A percentile compares a stretch with the other conserved stretches of the same genome.
Evolutionary conservation across 2,888 invertebrate genomes (phyloP).

Genomic region (Serripes groenlandicus): DNA sequence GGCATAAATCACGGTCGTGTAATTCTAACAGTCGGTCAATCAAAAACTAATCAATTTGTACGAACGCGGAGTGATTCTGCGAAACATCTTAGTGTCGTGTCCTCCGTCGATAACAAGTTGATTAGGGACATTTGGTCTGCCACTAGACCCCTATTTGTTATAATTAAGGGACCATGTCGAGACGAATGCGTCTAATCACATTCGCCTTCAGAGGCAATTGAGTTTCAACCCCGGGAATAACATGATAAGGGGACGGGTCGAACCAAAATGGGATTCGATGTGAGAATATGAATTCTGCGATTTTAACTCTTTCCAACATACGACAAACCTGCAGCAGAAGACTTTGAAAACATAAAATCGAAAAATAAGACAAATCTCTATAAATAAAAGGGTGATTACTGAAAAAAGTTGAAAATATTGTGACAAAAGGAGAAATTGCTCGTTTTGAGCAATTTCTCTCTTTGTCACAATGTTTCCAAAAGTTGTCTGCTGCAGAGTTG

Average conservation of each 20-base stretch:
- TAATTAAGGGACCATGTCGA: slow-evolving; percentile 62
- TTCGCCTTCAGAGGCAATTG: slow-evolving; percentile 58
- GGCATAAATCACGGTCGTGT: slow-evolving; percentile 20
- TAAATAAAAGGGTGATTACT: too few relatives aligned
- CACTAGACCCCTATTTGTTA: slow-evolving; percentile 67
- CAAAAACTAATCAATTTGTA: slow-evolving; percentile 23
- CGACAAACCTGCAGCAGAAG: too few relatives aligned
- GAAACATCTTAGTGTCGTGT: slow-evolving; percentile 7
- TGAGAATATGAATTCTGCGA: background rate
- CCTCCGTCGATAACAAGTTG: slow-evolving; percentile 48
- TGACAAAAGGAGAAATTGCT: background rate
- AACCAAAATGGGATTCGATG: background rate
- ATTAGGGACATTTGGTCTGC: slow-evolving; percentile 46
- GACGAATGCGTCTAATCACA: slow-evolving; percentile 41
- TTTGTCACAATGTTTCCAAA: background rate
- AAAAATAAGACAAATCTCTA: too few relatives aligned
- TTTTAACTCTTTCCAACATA: too few relatives aligned
- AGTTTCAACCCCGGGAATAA: slow-evolving; percentile 34
- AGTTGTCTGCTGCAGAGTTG: background rate
- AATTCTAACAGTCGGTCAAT: slow-evolving; percentile 24
- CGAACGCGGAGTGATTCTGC: slow-evolving; percentile 9
- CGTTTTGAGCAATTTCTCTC: too few relatives aligned
- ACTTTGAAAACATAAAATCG: too few relatives aligned
- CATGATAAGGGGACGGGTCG: slow-evolving; percentile 10
- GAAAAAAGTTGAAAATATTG: background rate